Base-by-base conservation (phyloP, 2,797 vertebrate species). In the Gymnoscopelus microlampas region DNA sequence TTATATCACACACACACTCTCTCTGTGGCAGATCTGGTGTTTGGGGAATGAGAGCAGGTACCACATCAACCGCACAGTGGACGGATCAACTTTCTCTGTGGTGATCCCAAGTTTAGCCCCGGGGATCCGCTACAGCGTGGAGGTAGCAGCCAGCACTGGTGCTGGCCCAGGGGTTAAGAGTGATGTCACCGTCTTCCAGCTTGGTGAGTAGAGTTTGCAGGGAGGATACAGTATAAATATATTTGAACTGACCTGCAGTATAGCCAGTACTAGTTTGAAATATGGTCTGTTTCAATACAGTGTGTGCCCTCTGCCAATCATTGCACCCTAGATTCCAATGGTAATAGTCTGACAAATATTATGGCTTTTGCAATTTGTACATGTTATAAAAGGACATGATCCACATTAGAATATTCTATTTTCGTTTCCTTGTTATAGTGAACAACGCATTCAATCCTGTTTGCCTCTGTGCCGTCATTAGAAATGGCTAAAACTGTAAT, bases 21-120 rank as follows among this genome's bases (percentile, higher is more conserved):
- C 2, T 77, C 55, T 69, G 29, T 71, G 68, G 63, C 67, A 99
- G 98, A 93, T 99, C 77, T 99, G 97, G 97, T 99, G 98, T 87
- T 93, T 98, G 65, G 98, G 97, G 71, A 99, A 99, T 56, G 98
- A 99, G 87, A 99, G 95, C 49, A 90, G 96, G 26, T 98, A 97
- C 90, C 97, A 99, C 56, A 95, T 99, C 62, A 99, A 99, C 93
- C 96, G 95, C 57, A 97, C 96, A 0, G 97, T 99, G 4, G 97
- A 98, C 2, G 96, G 95, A 15, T 92, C 95, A 10, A 96, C 96
- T 24, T 93, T 97, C 11, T 98, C 97, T 0, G 90, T 97, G 54
- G 80, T 97, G 81, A 98, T 99, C 69, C 95, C 96, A 7, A 95
- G 95, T 47, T 90, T 99, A 71, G 92, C 95, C 60, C 95, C 96